phyloP scores from a whole-genome alignment of 2,113 vertebrate species.

The Tachysurus vachellii region DNA sequence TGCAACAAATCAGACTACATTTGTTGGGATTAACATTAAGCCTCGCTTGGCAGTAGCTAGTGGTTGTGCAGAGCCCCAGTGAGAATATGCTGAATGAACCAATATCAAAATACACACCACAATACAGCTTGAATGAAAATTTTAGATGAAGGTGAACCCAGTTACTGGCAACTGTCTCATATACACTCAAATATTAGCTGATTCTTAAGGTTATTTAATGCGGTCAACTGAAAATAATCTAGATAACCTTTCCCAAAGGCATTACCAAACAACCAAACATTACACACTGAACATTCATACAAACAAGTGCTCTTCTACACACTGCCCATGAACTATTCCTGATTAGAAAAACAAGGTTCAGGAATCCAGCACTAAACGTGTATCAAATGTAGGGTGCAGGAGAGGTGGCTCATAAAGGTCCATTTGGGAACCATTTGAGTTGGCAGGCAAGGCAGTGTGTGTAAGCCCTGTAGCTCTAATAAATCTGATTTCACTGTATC shows the following conservation, averaged over 20 bases:
- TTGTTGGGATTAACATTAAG: neutral
- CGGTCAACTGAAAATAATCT: neutral
- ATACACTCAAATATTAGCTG: neutral
- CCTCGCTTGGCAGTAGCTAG: neutral
- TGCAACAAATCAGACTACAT: neutral
- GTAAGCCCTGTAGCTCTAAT: constrained; percentile 14
- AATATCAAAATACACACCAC: neutral
- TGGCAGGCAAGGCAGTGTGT: constrained; percentile 25
- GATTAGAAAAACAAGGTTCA: constrained; percentile 4
- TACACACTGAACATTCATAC: neutral
- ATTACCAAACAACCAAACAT: neutral
- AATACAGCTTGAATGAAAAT: neutral
- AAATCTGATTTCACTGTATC: constrained; percentile 43
- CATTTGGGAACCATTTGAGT: constrained; percentile 50
- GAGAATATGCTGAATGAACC: neutral
- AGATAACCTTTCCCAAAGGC: neutral
- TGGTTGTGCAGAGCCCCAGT: too few relatives aligned
- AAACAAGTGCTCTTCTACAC: neutral
- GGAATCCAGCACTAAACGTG: constrained; percentile 17
- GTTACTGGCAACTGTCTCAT: neutral
- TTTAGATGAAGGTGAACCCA: neutral
- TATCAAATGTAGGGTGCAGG: constrained; percentile 2
- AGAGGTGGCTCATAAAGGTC: constrained; percentile 21
- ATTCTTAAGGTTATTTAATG: neutral
- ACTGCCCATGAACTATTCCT: neutral